Conservation (phyloP, 2,797 vertebrate genomes). For the Xenopus petersii region DNA sequence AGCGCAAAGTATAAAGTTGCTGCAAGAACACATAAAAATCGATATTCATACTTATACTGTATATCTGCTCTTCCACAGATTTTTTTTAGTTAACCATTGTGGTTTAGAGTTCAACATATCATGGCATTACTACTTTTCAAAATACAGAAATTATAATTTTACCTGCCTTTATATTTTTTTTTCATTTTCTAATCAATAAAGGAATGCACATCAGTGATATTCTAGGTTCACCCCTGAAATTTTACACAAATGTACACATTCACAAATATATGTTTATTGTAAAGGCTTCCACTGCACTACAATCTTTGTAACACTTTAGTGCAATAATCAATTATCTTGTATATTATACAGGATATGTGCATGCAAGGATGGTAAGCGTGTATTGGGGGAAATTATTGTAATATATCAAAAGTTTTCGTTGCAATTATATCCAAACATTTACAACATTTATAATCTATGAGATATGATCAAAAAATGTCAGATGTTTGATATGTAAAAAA, state of each 20-base stretch:
- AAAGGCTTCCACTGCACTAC: slow-evolving; percentile 84
- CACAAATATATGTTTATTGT: slow-evolving; percentile 55
- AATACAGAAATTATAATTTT: no score
- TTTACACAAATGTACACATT: slow-evolving; percentile 23
- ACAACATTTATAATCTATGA: slow-evolving; percentile 70
- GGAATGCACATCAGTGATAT: slow-evolving; percentile 97
- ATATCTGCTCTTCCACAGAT: slow-evolving; percentile 81
- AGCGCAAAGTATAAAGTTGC: slow-evolving; percentile 99
- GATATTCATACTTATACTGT: slow-evolving; percentile 58
- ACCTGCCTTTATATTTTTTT: not conserved
- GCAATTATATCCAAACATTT: slow-evolving; percentile 66
- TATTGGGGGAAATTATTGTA: slow-evolving; percentile 73
- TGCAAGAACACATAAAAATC: slow-evolving; percentile 75
- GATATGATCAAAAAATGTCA: slow-evolving; percentile 70
- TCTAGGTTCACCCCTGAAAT: slow-evolving; percentile 53
- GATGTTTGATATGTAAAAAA: slow-evolving; percentile 66
- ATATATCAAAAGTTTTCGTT: slow-evolving; percentile 71
- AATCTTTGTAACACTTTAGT: slow-evolving; percentile 86
- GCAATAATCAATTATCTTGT: slow-evolving; percentile 87
- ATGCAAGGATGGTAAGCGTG: slow-evolving; percentile 75
- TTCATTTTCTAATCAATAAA: slow-evolving; percentile 71
- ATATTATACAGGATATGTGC: slow-evolving; percentile 75
- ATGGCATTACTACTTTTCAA: no score
- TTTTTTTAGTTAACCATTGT: slow-evolving; percentile 51
- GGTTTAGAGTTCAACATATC: not conserved